phyloP scores from a whole-genome alignment of 2,797 vertebrate genomes.

The Lagocephalus sceleratus region DNA sequence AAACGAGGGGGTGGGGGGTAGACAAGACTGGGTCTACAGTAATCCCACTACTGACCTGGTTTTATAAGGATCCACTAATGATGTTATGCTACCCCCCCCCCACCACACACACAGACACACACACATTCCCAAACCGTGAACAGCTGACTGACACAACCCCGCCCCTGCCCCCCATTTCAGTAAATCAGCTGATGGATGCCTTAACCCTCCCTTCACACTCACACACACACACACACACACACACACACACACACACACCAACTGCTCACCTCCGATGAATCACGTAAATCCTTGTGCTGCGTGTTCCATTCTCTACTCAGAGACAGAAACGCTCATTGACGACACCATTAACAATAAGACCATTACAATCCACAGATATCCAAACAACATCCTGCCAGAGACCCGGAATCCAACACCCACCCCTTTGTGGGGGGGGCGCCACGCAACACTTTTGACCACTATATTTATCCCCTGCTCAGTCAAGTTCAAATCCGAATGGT shows the following conservation, averaged over 20 bases:
- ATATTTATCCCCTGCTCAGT: constrained; percentile 56
- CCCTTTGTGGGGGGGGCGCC: not conserved
- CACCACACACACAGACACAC: constrained; percentile 25
- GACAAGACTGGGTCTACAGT: constrained; percentile 35
- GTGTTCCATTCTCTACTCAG: no score
- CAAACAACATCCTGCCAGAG: no score
- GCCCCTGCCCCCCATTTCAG: not conserved
- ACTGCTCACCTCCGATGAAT: constrained; percentile 29
- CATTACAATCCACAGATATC: no score
- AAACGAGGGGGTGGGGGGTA: not conserved
- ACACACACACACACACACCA: constrained; percentile 1
- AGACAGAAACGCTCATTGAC: no score
- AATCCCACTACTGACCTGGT: constrained; percentile 65
- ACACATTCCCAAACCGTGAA: constrained; percentile 33
- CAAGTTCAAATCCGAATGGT: constrained; percentile 53
- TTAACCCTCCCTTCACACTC: constrained; percentile 8
- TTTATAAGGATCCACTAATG: constrained; percentile 68
- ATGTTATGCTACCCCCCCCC: constrained; percentile 49
- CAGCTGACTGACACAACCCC: constrained; percentile 52
- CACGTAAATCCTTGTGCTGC: constrained; percentile 4
- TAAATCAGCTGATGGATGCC: constrained; percentile 59
- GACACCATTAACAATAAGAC: no score
- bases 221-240: not conserved
- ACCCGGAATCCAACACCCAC: no score
- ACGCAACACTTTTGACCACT: constrained; percentile 30